Evolutionary conservation across 2,113 vertebrate species (phyloP).

Genomic region (Ceyx melanurus): DNA sequence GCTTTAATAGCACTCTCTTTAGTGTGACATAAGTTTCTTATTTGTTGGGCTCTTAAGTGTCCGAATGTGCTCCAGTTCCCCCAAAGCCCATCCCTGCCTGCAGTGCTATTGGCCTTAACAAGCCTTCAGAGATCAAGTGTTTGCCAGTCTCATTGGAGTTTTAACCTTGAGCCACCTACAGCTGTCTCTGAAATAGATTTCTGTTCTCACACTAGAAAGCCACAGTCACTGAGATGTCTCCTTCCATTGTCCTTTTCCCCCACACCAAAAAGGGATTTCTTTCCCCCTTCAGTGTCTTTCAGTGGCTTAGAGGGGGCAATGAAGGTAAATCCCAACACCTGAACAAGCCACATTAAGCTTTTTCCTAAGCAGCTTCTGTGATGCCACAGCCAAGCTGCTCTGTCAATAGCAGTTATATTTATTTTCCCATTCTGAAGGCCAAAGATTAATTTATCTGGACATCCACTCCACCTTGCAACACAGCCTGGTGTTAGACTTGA

Average conservation of each 20-base stretch:
- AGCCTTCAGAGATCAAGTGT: background rate
- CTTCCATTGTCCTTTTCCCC: background rate
- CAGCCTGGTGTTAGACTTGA: background rate
- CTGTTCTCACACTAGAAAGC: background rate
- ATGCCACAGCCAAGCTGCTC: background rate
- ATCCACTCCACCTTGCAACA: conserved; percentile 7
- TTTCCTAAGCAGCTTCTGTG: conserved; percentile 10
- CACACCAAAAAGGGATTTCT: rapidly evolving
- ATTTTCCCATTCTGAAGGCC: conserved; percentile 12
- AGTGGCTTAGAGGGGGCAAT: background rate
- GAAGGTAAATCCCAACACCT: background rate
- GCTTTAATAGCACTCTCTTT: background rate
- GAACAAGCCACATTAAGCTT: background rate
- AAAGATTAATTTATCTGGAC: conserved; percentile 39
- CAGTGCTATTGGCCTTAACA: background rate
- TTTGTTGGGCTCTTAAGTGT: background rate
- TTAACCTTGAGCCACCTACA: background rate
- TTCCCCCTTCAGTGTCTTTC: background rate
- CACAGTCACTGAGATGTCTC: background rate
- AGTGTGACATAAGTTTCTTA: background rate
- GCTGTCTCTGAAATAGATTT: background rate
- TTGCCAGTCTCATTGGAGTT: background rate
- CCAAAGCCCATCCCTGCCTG: background rate
- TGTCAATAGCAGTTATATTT: conserved; percentile 27
- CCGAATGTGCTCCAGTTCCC: background rate